Base-by-base conservation (phyloP, 2,888 invertebrate genomes). In the Drosophila vallismaia region DNA sequence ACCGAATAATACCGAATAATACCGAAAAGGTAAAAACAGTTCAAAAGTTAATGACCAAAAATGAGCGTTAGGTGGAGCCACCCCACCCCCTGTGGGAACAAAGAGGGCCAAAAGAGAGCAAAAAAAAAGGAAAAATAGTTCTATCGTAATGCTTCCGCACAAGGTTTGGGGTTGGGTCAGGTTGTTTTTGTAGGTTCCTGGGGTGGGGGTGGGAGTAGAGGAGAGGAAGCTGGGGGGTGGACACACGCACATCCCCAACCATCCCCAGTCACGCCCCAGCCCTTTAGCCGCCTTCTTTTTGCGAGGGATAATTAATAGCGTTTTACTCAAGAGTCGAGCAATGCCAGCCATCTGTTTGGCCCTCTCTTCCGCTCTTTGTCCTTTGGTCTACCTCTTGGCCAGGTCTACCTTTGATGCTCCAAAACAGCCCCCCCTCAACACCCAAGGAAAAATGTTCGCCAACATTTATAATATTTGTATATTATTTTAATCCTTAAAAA, bases 41-140 rank as follows among this genome's bases (percentile, higher is more conserved):
- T 83, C 88, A 83, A 85, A 85, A 75, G 83, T 83, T 82, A 83
- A 83, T 85, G 83, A 87, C 83, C 88, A 83, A 85, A 85, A 44
- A 58, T 28, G 28, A 28, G 28, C 28, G 28, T 28, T 28, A 24
- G 45, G 33, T 28, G 28, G 28, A 28, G 28, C 28, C 28, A 28
- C 28, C 28, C 28, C 28, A 28, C 28, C 28, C 6, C 6, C 28
- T 28, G 1, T 28, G 28, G 28, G 28, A 28, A 28, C 10, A 29
- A 45, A 51, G 40, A 70, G 46, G 53, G 36, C 40, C 38, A 33
- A 12, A 31, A 9, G 28, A 5, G 14, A 7, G 6, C n/a, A 36
- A 54, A 45, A 40, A 40, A 42, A 40, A 48, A 24, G 31, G 66
- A 57, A 59, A 69, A 53, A 71, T 70, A 70, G 70, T 71, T 50